These are phyloP conservation scores for Cetoscarus ocellatus DNA, from an alignment of 2,797 vertebrate species.

Conservation along the genomic window DNA sequence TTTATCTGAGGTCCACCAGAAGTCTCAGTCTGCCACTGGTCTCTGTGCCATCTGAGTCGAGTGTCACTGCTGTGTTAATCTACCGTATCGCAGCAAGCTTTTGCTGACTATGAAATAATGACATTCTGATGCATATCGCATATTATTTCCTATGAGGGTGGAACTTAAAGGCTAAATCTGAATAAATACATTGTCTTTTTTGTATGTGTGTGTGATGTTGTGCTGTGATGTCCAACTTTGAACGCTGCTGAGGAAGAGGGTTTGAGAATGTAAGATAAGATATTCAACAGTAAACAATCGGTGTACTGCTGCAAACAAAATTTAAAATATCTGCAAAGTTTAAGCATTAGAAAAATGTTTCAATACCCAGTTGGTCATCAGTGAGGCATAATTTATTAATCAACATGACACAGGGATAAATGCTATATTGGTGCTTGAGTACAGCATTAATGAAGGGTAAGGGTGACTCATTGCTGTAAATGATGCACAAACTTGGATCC, in stretches of 20 bases:
- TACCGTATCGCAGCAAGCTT: constrained; percentile 58
- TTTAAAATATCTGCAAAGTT: too few relatives aligned
- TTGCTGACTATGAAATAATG: constrained; percentile 72
- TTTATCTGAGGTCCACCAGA: constrained; percentile 82
- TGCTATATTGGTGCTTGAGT: too few relatives aligned
- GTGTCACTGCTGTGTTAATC: constrained; percentile 69
- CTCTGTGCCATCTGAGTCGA: constrained; percentile 57
- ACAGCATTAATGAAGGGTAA: too few relatives aligned
- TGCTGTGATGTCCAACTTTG: neutral
- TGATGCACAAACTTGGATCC: too few relatives aligned
- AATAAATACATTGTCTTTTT: constrained; percentile 58
- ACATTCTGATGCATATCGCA: constrained; percentile 74
- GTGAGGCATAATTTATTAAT: too few relatives aligned
- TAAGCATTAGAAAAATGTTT: too few relatives aligned
- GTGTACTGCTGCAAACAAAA: neutral
- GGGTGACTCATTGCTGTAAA: too few relatives aligned
- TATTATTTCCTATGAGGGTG: constrained; percentile 44
- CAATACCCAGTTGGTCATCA: too few relatives aligned
- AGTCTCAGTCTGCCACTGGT: constrained; percentile 71
- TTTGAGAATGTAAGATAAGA: neutral
- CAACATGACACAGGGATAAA: too few relatives aligned
- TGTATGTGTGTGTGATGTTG: constrained; percentile 11
- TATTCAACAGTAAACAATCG: neutral
- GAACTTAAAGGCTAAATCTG: constrained; percentile 68
- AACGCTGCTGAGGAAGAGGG: constrained; percentile 10